Base-by-base conservation (phyloP, 2,888 invertebrate species). In the Hyppa rectilinea region DNA sequence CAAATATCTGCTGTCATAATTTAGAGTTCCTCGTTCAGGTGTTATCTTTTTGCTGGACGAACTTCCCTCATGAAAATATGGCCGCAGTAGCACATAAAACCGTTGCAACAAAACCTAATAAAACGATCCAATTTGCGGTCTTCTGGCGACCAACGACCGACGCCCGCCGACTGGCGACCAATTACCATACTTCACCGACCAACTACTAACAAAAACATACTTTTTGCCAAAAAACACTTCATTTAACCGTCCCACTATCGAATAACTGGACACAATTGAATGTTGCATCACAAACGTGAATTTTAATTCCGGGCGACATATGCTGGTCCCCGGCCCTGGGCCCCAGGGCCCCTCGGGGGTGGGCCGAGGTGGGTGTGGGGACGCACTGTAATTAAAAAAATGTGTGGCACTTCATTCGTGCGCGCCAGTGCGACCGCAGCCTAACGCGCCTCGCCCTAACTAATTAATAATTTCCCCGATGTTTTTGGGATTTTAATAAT, bases 401-500 rank as follows among this genome's bases (percentile, higher is more conserved):
- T 92, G 91, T 95, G 94, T 94, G 94, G 91, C 94, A 94, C 92
- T 95, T 94, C 94, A 94, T 95, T 93, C 88, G 91, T 85, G 89
- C 89, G 85, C 86, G 85, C 71, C 91, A 88, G 90, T 85, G 88
- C 76, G 90, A 92, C 92, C 91, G 86, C 91, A 88, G 84, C 87
- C 85, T 84, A 82, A 80, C 78, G 82, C 81, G 83, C 83, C 87
- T 87, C 88, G 85, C 89, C 91, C 88, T 87, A 86, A 88, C 91
- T 93, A 91, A 94, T 94, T 94, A 93, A 93, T 93, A 92, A 91
- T 92, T 89, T 90, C 86, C 87, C 83, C 82, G 85, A 85, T 85
- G 85, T 91, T 79, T 78, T 92, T 88, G 88, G 90, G 90, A 91
- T 92, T 93, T 92, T 92, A 92, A 92, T 92, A 92, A 92, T 91